A percentile compares a stretch with the other conserved stretches of the same genome.
Evolutionary conservation across 1,140 invertebrate genomes (phyloP).

Genomic region (Drosophila gunungcola): DNA sequence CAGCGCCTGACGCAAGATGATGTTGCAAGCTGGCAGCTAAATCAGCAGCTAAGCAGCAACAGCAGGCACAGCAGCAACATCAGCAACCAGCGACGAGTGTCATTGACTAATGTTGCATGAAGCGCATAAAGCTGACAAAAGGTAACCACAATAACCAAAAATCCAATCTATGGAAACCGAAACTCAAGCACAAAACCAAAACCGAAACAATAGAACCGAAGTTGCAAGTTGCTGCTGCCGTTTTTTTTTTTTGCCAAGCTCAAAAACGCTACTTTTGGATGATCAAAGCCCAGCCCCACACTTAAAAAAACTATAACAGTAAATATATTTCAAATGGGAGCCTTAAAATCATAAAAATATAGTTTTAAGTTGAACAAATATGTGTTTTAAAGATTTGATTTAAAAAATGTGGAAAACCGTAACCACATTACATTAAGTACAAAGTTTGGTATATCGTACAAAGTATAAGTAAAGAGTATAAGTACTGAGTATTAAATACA

Average conservation of each 20-base stretch:
- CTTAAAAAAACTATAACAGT: constrained; percentile 5
- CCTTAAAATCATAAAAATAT: no score
- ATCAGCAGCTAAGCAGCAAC: constrained; percentile 14
- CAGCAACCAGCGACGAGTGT: constrained; percentile 50
- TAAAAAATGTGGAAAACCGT: no score
- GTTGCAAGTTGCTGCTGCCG: constrained; percentile 26
- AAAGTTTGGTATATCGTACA: no score
- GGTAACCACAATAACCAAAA: constrained; percentile 67
- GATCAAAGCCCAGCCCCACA: constrained; percentile 26
- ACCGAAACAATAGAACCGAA: constrained; percentile 67
- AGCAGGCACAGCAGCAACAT: constrained; percentile 7
- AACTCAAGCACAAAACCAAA: constrained; percentile 39
- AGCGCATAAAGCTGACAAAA: constrained; percentile 67
- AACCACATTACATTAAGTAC: no score
- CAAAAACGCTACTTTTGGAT: constrained; percentile 5
- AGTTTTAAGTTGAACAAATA: no score
- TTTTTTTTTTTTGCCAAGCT: constrained; percentile 9
- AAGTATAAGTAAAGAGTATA: no score
- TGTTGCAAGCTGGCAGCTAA: constrained; percentile 58
- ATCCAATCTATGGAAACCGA: constrained; percentile 45
- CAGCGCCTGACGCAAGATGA: constrained; percentile 67
- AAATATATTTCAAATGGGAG: not conserved
- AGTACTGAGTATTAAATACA: no score
- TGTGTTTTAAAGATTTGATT: no score
- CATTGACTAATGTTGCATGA: constrained; percentile 79